Conservation (phyloP, 2,113 vertebrate species). For the Gobius niger region DNA sequence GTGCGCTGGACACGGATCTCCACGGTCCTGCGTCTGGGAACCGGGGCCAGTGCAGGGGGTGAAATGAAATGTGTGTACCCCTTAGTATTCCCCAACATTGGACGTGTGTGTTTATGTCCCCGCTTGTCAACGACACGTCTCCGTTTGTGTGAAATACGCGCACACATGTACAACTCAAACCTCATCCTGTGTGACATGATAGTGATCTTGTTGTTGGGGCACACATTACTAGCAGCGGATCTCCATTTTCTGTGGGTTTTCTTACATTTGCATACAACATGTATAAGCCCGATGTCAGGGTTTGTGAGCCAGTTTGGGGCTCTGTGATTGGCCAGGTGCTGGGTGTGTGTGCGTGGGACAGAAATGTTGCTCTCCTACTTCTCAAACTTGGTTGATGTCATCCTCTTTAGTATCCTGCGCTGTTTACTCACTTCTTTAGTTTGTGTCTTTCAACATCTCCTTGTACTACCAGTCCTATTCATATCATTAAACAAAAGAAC, state of each 20-base stretch:
- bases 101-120: not conserved
- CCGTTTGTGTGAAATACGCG: no score
- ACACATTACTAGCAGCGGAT: no score
- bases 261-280: no score
- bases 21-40: not conserved
- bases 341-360: not conserved
- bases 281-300: no score
- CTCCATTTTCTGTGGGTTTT: no score
- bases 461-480: no score
- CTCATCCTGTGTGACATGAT: no score
- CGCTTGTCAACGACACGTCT: no score
- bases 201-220: no score
- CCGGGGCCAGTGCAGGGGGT: not conserved
- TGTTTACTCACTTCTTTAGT: not conserved
- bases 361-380: not conserved
- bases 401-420: not conserved
- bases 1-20: not conserved
- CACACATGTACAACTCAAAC: no score
- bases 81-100: not conserved
- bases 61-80: not conserved
- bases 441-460: not conserved
- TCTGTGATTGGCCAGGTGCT: not conserved
- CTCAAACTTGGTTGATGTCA: constrained; percentile 46
- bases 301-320: not conserved
- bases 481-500: no score